Conservation (phyloP, 1,140 invertebrate genomes). For the Neodiprion virginianus region DNA sequence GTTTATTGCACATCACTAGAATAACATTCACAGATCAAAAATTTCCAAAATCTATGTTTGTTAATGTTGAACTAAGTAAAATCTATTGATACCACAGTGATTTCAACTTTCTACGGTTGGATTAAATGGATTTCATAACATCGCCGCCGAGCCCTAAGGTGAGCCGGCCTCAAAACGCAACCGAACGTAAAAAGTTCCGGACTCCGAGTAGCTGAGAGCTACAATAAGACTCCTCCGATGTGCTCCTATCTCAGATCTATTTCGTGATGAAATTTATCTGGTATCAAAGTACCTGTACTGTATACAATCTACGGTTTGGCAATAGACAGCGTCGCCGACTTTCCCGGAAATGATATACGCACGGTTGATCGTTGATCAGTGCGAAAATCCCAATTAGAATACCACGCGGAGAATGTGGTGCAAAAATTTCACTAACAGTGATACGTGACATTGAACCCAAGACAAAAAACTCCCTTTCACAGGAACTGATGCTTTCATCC, state of each 20-base stretch:
- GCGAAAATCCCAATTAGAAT: not conserved
- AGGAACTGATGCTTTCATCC: no score
- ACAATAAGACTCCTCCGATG: not conserved
- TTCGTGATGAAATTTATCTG: not conserved
- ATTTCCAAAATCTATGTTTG: not conserved
- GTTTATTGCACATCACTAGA: not conserved
- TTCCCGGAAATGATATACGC: not conserved
- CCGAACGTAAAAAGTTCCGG: conserved; percentile 42
- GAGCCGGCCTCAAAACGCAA: conserved; percentile 49
- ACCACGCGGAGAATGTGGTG: not conserved
- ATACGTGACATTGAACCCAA: not conserved
- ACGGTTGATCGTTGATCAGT: not conserved
- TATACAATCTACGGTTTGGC: not conserved
- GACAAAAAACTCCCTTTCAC: no score
- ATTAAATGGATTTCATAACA: conserved; percentile 48
- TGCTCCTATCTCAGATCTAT: not conserved
- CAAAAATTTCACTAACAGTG: not conserved
- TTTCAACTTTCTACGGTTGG: conserved; percentile 3
- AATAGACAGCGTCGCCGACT: not conserved
- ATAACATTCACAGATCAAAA: not conserved
- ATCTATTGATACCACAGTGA: conserved; percentile 16
- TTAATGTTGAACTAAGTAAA: conserved; percentile 1
- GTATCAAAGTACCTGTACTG: not conserved
- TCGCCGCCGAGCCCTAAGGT: conserved; percentile 42
- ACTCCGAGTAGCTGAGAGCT: not conserved